These are phyloP conservation scores for Leptosomus discolor DNA, from an alignment of 2,113 vertebrate species.

Conservation along the genomic window DNA sequence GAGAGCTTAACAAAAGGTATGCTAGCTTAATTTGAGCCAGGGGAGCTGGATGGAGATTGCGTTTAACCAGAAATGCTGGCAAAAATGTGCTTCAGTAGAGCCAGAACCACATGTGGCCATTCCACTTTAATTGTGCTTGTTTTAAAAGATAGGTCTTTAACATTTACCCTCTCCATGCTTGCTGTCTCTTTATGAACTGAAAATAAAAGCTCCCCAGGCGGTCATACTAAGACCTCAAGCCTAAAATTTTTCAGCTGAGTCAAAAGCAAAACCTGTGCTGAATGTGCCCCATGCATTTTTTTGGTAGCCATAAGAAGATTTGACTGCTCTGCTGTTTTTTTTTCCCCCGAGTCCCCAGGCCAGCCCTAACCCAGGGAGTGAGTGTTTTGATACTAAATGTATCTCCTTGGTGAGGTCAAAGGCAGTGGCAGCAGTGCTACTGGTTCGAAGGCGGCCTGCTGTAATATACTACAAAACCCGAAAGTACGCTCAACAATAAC, in stretches of 20 bases:
- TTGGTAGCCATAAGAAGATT: background rate
- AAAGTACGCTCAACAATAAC: slow-evolving; percentile 71
- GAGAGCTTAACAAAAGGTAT: slow-evolving; percentile 37
- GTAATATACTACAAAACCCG: slow-evolving; percentile 52
- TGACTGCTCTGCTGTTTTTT: background rate
- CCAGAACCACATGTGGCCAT: slow-evolving; percentile 64
- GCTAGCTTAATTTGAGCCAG: slow-evolving; percentile 55
- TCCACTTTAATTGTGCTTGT: slow-evolving; percentile 63
- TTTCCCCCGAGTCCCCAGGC: background rate
- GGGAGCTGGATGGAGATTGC: slow-evolving; percentile 36
- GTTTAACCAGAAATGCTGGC: slow-evolving; percentile 58
- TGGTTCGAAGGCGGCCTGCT: slow-evolving; percentile 46
- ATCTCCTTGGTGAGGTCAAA: slow-evolving; percentile 53
- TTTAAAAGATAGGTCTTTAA: slow-evolving; percentile 62
- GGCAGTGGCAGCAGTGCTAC: slow-evolving; percentile 35
- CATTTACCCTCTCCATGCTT: slow-evolving; percentile 51
- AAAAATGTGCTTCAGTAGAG: slow-evolving; percentile 38
- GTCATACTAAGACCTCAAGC: slow-evolving; percentile 32
- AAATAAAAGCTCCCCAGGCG: slow-evolving; percentile 58
- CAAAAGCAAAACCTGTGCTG: slow-evolving; percentile 30
- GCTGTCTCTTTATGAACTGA: slow-evolving; percentile 64
- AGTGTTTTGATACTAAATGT: slow-evolving; percentile 54
- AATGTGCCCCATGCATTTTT: background rate
- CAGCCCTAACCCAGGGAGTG: slow-evolving; percentile 5
- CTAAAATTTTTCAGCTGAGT: slow-evolving; percentile 40